Conservation (phyloP, 1,140 invertebrate genomes). For the Papilio dardanus region DNA sequence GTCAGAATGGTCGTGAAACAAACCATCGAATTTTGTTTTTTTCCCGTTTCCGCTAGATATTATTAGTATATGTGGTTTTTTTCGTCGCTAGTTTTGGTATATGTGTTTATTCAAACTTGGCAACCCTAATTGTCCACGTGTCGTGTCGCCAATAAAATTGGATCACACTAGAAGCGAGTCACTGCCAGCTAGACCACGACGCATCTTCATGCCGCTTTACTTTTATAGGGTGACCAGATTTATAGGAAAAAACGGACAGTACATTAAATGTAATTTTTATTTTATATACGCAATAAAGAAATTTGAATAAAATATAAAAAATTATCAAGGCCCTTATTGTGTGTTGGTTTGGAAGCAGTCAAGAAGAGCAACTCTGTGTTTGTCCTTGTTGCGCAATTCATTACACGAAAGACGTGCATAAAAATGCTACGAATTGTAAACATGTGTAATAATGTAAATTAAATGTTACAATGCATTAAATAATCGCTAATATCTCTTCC, state of each 20-base stretch:
- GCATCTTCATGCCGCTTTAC: not conserved
- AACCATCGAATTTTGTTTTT: no score
- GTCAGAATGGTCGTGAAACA: no score
- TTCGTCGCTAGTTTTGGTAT: no score
- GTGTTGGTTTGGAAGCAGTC: not conserved
- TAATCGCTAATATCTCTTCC: not conserved
- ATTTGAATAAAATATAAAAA: no score
- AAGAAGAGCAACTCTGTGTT: not conserved
- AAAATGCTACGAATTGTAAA: not conserved
- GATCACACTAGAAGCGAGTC: conserved; percentile 42
- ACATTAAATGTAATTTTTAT: not conserved
- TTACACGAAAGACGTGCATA: not conserved
- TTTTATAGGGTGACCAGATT: not conserved
- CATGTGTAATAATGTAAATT: not conserved
- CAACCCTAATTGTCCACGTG: no score
- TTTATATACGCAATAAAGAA: no score
- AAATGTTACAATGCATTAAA: not conserved
- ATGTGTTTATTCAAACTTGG: no score
- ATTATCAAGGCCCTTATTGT: not conserved
- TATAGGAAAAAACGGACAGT: not conserved
- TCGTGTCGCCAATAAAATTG: conserved; percentile 51
- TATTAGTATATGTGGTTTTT: no score
- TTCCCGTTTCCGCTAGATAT: no score
- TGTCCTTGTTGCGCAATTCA: not conserved
- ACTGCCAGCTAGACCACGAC: conserved; percentile 45